These are phyloP conservation scores for Telmatochromis brichardi DNA, from an alignment of 2,113 vertebrate species.

Conservation along the genomic window DNA sequence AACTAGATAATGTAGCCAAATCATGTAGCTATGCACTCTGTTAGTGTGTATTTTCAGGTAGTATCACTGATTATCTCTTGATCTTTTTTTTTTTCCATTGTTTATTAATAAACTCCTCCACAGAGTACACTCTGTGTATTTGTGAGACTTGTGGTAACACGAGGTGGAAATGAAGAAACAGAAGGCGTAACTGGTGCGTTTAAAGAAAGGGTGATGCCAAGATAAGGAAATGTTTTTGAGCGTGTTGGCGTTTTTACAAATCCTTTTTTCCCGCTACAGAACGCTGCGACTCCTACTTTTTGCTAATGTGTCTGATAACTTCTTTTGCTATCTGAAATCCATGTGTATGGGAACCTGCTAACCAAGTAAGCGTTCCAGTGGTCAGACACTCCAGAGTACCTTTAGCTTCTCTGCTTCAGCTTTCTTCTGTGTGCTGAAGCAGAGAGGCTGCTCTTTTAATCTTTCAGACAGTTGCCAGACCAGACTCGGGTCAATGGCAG, in stretches of 20 bases:
- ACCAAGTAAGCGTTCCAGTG: neutral
- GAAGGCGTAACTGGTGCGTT: slow-evolving; percentile 45
- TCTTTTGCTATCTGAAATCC: neutral
- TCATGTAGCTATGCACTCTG: neutral
- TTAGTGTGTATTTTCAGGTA: neutral
- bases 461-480: neutral
- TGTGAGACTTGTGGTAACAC: neutral
- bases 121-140: neutral
- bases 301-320: neutral
- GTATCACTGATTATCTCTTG: neutral
- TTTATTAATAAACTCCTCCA: neutral
- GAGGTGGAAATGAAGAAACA: slow-evolving; percentile 34
- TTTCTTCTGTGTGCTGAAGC: neutral
- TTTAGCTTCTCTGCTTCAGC: neutral
- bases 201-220: slow-evolving; percentile 19
- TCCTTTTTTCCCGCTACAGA: neutral
- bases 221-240: neutral
- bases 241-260: neutral
- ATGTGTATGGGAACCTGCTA: neutral
- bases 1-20: neutral
- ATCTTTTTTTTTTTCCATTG: neutral
- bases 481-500: slow-evolving; percentile 5
- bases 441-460: neutral
- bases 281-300: neutral
- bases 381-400: neutral